Conservation (phyloP, 2,797 vertebrate species). For the Sphenopsis melanotis region DNA sequence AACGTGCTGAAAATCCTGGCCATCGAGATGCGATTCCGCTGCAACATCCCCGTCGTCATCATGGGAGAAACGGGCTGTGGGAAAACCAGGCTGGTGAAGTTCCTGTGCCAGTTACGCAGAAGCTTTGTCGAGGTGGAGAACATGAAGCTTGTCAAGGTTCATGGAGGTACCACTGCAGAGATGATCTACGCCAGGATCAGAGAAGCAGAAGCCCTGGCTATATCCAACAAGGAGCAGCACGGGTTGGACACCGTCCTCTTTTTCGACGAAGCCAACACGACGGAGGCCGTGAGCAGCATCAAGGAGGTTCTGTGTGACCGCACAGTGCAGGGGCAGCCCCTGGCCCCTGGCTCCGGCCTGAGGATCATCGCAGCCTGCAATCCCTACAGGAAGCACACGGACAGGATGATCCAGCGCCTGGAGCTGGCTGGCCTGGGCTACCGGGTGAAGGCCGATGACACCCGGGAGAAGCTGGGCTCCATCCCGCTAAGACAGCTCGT, state of each 20-base stretch:
- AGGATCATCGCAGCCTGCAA: slow-evolving; percentile 94
- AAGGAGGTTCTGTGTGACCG: slow-evolving; percentile 93
- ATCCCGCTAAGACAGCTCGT: slow-evolving; percentile 94
- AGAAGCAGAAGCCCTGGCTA: slow-evolving; percentile 82
- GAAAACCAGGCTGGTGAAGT: slow-evolving; percentile 92
- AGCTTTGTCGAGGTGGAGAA: slow-evolving; percentile 77
- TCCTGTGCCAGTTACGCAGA: slow-evolving; percentile 85
- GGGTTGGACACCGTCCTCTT: slow-evolving; percentile 89
- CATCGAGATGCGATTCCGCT: slow-evolving; percentile 96
- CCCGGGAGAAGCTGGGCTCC: slow-evolving; percentile 87
- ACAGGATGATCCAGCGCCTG: slow-evolving; percentile 86
- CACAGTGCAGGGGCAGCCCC: slow-evolving; percentile 79
- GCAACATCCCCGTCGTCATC: slow-evolving; percentile 93
- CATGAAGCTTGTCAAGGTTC: slow-evolving; percentile 93
- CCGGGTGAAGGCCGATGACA: slow-evolving; percentile 86
- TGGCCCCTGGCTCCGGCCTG: slow-evolving; percentile 76
- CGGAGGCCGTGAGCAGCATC: slow-evolving; percentile 90
- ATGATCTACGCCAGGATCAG: slow-evolving; percentile 83
- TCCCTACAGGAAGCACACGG: slow-evolving; percentile 91
- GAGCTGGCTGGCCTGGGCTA: slow-evolving; percentile 93
- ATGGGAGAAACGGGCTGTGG: slow-evolving; percentile 99
- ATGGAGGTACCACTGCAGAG: slow-evolving; percentile 89
- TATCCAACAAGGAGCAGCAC: slow-evolving; percentile 75
- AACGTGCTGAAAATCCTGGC: slow-evolving; percentile 94
- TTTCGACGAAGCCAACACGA: slow-evolving; percentile 97